Base-by-base conservation (phyloP, 1,140 invertebrate species). In the Drosophila nebulosa region DNA sequence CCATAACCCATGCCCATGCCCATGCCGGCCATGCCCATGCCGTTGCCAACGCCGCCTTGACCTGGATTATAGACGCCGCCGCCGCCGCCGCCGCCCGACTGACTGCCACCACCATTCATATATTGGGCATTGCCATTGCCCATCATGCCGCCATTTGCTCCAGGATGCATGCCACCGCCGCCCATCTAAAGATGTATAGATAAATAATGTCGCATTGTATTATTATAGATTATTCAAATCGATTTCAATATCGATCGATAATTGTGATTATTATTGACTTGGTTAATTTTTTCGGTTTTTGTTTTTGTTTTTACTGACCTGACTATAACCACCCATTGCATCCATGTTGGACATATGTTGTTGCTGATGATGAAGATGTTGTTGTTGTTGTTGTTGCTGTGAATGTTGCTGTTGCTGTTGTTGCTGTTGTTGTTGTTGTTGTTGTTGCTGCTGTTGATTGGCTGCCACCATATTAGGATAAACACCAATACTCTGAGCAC, bases 271-370 rank as follows among this genome's bases (percentile, higher is more conserved):
- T 7, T 7, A 27, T 27, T 27, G 5, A 7, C 9, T 7, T 42
- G 22, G 24, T 14, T 60, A 57, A n/a, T 32, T 35, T n/a, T n/a
- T 77, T 36, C 4, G 10, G 18, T 22, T 9, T 14, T 46, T 4
- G 10, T n/a, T 10, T 12, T 18, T 6, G 6, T 1, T 5, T 27
- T 55, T 10, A 57, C 63, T 67, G 24, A 91, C 90, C 89, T 91
- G 90, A 86, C 76, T 86, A 73, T 91, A 91, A 26, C 90, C 88
- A 16, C 86, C 74, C 90, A 91, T 91, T 62, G 88, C 81, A 26
- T 91, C 90, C 90, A 91, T 91, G 21, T 76, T 86, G 74, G 69
- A 69, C 66, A 85, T 78, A 58, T 85, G 80, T 70, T 80, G 78
- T 14, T 80, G 78, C 42, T 78, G 76, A 21, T 77, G 76, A 18